Percentiles rank a stretch among this genome's conserved stretches.
Conservation (phyloP, 2,888 invertebrate genomes). For the Leucozona laternaria region DNA sequence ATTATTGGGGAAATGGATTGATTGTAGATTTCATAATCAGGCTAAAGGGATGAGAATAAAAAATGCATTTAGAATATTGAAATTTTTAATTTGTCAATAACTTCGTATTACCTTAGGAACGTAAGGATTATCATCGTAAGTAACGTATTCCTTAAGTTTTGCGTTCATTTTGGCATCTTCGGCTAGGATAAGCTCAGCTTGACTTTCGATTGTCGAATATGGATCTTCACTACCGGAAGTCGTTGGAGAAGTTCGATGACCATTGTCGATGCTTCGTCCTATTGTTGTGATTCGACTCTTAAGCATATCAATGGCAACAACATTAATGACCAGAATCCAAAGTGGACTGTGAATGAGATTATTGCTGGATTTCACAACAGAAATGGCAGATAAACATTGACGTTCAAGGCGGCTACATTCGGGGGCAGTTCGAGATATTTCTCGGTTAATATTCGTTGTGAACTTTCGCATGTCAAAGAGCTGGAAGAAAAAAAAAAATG, state of each 20-base stretch:
- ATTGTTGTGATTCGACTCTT: constrained; percentile 87
- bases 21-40: constrained; percentile 81
- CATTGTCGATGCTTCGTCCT: constrained; percentile 83
- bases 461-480: constrained; percentile 90
- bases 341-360: constrained; percentile 90
- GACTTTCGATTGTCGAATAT: constrained; percentile 83
- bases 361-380: constrained; percentile 88
- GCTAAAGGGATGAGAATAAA: constrained; percentile 76
- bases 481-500: constrained; percentile 80
- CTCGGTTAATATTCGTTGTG: constrained; percentile 87
- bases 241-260: constrained; percentile 80
- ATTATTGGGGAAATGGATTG: constrained; percentile 77
- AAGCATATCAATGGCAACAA: constrained; percentile 91
- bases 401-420: constrained; percentile 88
- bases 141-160: constrained; percentile 80
- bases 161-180: constrained; percentile 80
- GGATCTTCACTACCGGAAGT: constrained; percentile 82
- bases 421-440: constrained; percentile 88
- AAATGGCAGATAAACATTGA: constrained; percentile 89
- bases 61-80: not conserved
- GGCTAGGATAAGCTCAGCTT: constrained; percentile 81
- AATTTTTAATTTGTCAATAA: not conserved
- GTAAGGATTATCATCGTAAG: constrained; percentile 82
- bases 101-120: constrained; percentile 81
- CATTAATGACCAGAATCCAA: constrained; percentile 92